phyloP scores from a whole-genome alignment of 2,113 vertebrate species.

The Saccopteryx bilineata region DNA sequence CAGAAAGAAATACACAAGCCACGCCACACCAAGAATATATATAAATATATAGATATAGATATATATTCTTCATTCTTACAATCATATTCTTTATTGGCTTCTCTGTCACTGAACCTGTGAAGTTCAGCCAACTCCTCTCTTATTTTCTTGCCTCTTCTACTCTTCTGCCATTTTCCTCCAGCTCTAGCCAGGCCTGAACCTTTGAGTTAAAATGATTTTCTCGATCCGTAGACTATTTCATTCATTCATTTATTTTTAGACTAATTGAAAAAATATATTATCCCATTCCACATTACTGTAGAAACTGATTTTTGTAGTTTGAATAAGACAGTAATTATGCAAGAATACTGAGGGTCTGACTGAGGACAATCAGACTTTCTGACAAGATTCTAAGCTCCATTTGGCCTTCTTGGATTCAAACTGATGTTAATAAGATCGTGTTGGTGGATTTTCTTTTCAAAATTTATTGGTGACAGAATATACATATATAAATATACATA shows the following conservation, averaged over 20 bases:
- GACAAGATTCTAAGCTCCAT: neutral
- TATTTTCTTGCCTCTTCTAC: slow-evolving; percentile 1
- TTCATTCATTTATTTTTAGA: neutral
- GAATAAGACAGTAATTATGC: neutral
- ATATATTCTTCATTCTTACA: neutral
- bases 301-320: slow-evolving; percentile 43
- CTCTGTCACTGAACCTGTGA: slow-evolving; percentile 27
- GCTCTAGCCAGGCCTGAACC: neutral
- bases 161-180: slow-evolving; percentile 1
- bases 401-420: neutral
- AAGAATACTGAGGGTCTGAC: neutral
- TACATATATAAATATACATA: neutral
- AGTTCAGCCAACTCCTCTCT: slow-evolving; percentile 12
- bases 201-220: slow-evolving; percentile 44
- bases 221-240: neutral
- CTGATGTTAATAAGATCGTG: neutral
- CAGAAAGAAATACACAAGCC: neutral
- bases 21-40: neutral
- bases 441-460: neutral
- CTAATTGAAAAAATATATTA: slow-evolving; percentile 3
- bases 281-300: neutral
- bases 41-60: no score
- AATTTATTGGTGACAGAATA: neutral
- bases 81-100: neutral
- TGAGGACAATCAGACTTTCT: neutral